A percentile compares a stretch with the other conserved stretches of the same genome.
phyloP scores from a whole-genome alignment of 2,888 invertebrate genomes.

The Plebejus melissa region DNA sequence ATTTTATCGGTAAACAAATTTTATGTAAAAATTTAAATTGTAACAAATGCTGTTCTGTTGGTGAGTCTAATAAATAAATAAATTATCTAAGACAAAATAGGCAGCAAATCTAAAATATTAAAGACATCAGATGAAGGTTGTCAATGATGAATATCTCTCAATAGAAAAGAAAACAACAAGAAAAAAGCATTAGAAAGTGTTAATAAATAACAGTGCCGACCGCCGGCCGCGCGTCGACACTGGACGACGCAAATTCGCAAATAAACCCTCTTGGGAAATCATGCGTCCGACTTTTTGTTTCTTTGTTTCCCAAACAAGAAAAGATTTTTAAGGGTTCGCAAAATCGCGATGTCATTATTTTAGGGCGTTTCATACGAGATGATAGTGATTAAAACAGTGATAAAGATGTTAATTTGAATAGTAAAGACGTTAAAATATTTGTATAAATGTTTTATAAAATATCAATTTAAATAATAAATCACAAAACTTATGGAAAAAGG shows the following conservation, averaged over 20 bases:
- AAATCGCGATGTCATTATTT: background rate
- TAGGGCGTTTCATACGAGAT: background rate
- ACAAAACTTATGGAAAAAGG: too few relatives aligned
- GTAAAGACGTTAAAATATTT: background rate
- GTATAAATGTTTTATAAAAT: background rate
- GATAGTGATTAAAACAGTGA: background rate
- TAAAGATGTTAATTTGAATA: background rate
- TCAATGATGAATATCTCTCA: background rate
- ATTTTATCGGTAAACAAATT: too few relatives aligned
- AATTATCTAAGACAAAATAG: too few relatives aligned
- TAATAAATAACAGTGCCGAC: background rate
- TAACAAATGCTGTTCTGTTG: too few relatives aligned
- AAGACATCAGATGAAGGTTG: background rate
- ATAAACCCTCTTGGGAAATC: constrained; percentile 1
- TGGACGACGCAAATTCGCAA: constrained; percentile 1
- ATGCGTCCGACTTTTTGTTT: background rate
- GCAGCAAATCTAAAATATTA: too few relatives aligned
- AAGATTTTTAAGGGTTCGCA: background rate
- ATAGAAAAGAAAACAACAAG: background rate
- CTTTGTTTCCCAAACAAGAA: background rate
- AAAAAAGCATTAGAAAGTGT: constrained; percentile 15
- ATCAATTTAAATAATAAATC: background rate
- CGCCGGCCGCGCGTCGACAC: background rate
- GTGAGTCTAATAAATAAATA: too few relatives aligned
- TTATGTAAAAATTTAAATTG: too few relatives aligned